Conservation (phyloP, 2,888 invertebrate genomes). For the Coenonympha glycerion region DNA sequence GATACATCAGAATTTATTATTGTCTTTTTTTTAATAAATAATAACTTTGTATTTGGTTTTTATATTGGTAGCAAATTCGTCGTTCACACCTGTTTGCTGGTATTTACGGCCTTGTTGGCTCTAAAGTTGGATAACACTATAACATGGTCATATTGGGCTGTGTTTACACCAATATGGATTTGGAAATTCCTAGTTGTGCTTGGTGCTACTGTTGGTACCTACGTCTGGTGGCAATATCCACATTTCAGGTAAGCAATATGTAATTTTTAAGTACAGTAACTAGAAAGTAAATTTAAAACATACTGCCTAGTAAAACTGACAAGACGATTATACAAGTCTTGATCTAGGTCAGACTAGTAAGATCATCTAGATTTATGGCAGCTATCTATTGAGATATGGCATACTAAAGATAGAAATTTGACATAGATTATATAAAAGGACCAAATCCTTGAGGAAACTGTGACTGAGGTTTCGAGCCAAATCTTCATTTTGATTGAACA, state of each 20-base stretch:
- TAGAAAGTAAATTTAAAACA: too few species aligned
- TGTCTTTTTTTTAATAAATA: neutral
- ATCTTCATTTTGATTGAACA: too few species aligned
- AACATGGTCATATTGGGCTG: slow-evolving; percentile 96
- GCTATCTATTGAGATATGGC: too few species aligned
- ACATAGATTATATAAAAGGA: too few species aligned
- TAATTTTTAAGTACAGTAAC: too few species aligned
- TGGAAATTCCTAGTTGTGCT: slow-evolving; percentile 95
- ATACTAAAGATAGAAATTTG: too few species aligned
- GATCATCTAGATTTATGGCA: too few species aligned
- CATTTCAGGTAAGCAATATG: slow-evolving; percentile 86
- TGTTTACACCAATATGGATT: slow-evolving; percentile 97
- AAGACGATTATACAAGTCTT: neutral
- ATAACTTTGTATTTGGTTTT: too few species aligned
- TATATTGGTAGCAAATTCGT: slow-evolving; percentile 89
- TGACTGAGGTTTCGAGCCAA: too few species aligned
- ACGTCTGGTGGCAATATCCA: slow-evolving; percentile 97
- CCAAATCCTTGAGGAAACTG: too few species aligned
- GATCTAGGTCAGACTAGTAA: slow-evolving; percentile 4
- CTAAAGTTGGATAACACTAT: slow-evolving; percentile 91
- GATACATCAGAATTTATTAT: neutral
- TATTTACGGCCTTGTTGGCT: slow-evolving; percentile 93
- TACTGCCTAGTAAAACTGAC: too few species aligned
- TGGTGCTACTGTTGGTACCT: slow-evolving; percentile 93
- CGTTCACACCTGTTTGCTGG: slow-evolving; percentile 93